phyloP scores from a whole-genome alignment of 2,113 vertebrate genomes.

The Meles meles region DNA sequence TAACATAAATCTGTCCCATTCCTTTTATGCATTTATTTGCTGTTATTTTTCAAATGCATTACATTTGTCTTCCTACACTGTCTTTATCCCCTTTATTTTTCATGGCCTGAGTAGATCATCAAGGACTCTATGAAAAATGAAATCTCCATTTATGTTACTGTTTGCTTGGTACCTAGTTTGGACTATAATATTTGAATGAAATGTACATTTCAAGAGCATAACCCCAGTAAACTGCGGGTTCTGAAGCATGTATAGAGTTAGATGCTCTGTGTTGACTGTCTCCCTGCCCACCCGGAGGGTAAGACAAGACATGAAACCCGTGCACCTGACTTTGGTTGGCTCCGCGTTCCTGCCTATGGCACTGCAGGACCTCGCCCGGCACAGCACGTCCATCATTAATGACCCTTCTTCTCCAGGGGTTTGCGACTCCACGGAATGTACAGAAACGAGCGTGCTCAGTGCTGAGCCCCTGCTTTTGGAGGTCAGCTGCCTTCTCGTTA shows the following conservation, averaged over 20 bases:
- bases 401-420: not conserved
- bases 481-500: not conserved
- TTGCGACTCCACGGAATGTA: accelerated
- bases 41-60: not conserved
- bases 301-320: not conserved
- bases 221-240: too few relatives aligned
- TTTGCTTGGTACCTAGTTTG: not conserved
- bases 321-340: accelerated
- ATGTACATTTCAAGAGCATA: not conserved
- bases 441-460: accelerated
- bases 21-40: not conserved
- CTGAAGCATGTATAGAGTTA: not conserved
- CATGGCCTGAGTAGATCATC: not conserved
- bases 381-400: accelerated
- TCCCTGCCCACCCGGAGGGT: accelerated
- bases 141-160: not conserved
- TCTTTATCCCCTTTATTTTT: not conserved
- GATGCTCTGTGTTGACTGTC: not conserved
- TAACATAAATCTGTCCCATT: not conserved
- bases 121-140: not conserved
- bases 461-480: too few relatives aligned
- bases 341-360: not conserved
- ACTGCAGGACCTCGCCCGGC: not conserved
- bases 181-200: not conserved
- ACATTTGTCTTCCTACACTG: not conserved